Conservation (phyloP, 2,888 invertebrate species). For the Priapulus caudatus region DNA sequence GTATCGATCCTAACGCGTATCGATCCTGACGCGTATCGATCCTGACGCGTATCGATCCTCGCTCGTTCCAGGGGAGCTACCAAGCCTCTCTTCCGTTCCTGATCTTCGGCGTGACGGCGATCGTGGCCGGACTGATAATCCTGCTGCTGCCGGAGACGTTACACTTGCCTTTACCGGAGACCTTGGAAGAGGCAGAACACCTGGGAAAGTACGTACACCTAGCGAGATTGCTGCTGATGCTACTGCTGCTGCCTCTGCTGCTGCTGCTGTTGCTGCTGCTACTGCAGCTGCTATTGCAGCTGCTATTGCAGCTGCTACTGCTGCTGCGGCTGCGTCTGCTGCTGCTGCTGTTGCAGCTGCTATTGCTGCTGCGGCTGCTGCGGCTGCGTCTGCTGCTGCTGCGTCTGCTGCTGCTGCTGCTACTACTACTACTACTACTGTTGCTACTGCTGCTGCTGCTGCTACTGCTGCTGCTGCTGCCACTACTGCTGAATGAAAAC, state of each 20-base stretch:
- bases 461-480: neutral
- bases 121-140: neutral
- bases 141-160: neutral
- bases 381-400: neutral
- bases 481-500: no score
- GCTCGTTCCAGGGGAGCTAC: neutral
- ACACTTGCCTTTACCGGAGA: neutral
- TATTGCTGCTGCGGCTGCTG: conserved; percentile 1
- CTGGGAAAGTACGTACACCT: neutral
- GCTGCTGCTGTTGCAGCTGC: conserved; percentile 1
- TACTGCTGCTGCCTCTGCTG: neutral
- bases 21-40: no score
- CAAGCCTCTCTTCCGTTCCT: neutral
- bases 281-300: neutral
- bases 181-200: neutral
- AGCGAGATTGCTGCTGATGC: conserved; percentile 1
- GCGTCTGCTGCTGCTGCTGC: neutral
- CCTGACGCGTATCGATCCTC: neutral
- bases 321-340: neutral
- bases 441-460: conserved; percentile 3
- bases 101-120: neutral
- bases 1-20: no score
- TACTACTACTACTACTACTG: conserved; percentile 3
- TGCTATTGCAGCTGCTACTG: conserved; percentile 1
- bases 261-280: neutral